phyloP scores from a whole-genome alignment of 2,888 invertebrate genomes.

The Drosophila paracracens region DNA sequence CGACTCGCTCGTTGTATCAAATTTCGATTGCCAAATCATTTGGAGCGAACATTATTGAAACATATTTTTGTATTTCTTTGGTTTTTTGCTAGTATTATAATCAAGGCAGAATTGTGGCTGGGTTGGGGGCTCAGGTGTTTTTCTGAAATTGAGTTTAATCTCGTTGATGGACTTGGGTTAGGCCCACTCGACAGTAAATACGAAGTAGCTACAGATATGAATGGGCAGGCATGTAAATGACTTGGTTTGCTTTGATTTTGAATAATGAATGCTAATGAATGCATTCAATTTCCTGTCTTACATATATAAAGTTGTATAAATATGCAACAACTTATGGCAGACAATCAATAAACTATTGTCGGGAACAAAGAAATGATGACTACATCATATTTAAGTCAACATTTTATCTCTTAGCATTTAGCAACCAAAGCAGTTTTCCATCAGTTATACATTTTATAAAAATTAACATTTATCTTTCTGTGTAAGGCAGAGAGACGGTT shows the following conservation, averaged over 20 bases:
- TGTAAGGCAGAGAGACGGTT: not conserved
- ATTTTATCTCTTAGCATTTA: constrained; percentile 1
- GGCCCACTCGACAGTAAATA: constrained; percentile 20
- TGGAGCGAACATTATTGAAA: constrained; percentile 65
- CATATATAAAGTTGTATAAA: not conserved
- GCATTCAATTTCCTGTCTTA: constrained; percentile 23
- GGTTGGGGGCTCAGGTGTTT: constrained; percentile 36
- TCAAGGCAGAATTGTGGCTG: constrained; percentile 59
- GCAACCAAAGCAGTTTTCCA: not conserved
- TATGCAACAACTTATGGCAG: constrained; percentile 3
- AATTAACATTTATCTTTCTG: not conserved
- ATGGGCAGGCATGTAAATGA: constrained; percentile 25
- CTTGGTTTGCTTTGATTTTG: constrained; percentile 15
- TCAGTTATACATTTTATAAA: not conserved
- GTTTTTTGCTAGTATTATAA: constrained; percentile 44
- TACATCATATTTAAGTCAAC: not conserved
- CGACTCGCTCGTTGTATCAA: constrained; percentile 50
- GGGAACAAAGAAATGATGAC: not conserved
- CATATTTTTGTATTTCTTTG: constrained; percentile 47
- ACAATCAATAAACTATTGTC: constrained; percentile 4
- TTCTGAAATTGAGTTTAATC: constrained; percentile 27
- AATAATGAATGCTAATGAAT: constrained; percentile 38
- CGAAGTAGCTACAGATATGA: constrained; percentile 27
- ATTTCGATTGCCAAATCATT: constrained; percentile 71
- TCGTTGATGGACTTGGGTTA: constrained; percentile 54